Evolutionary conservation across 2,113 vertebrate genomes (phyloP), one percentile per base, ranked within the genome.

Genomic region (Pelvicachromis taeniatus): DNA sequence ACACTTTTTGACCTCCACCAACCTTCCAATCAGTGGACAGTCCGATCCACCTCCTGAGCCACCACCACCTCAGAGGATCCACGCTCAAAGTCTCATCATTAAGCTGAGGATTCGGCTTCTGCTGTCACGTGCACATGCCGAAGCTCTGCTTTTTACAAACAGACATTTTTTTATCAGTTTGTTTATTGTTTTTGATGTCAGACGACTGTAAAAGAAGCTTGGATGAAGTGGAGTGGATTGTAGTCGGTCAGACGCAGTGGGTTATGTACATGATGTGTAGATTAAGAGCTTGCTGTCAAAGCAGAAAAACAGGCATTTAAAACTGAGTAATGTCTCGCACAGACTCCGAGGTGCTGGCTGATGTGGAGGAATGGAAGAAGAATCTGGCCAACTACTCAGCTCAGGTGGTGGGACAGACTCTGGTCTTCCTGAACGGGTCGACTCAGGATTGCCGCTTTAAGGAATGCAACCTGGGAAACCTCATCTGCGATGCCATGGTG

Each of bases 391-490:
- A 96, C 79, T 99, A 92, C 85, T 97, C 97, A 1, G 81, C 96
- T 26, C 68, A 96, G 87, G 92, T 94, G 83, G 85, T 99, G 73
- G 98, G 98, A 13, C 92, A 83, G 92, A 99, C 98, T 0, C 91
- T 97, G 33, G 98, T 99, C 17, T 98, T 97, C 84, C 94, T 99
- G 82, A 96, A 99, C 4, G 98, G 98, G 2, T 95, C 96, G 1
- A 93, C 81, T 35, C 81, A 96, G n/a, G 95, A 96, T 0, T 99
- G 98, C 77, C 97, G 98, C 7, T 97, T 96, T 86, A 89, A 84
- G 2, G 98, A 99, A 58, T 99, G 98, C 70, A 99, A 99, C 92
- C 94, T 99, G 95, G 98, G 98, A 21, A 99, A 99, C 90, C 85
- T 99, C 58, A 97, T 99, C 75, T 99, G 98, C 48, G 98, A 99